phyloP scores from a whole-genome alignment of 2,797 vertebrate species.

The Loris lydekkerianus region DNA sequence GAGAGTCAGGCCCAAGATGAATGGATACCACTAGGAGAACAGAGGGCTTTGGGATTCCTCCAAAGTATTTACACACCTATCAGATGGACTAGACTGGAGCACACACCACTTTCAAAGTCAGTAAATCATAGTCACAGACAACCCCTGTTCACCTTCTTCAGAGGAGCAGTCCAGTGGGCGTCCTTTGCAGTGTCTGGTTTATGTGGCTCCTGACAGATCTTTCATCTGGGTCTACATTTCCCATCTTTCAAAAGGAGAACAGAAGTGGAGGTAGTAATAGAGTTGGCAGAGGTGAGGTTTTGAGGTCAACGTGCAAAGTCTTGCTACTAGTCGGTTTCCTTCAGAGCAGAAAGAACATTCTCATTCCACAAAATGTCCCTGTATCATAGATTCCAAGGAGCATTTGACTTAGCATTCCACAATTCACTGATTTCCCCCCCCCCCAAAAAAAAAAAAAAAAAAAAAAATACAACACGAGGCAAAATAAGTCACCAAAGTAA shows the following conservation, averaged over 20 bases:
- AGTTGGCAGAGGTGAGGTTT: constrained; percentile 50
- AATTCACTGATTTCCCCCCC: constrained; percentile 60
- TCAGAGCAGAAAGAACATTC: constrained; percentile 70
- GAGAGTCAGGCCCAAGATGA: constrained; percentile 41
- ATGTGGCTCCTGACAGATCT: neutral
- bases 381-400: constrained; percentile 48
- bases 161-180: neutral
- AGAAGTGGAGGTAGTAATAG: neutral
- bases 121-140: constrained; percentile 64
- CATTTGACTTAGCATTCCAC: constrained; percentile 76
- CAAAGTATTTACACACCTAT: neutral
- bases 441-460: constrained; percentile 36
- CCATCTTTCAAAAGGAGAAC: constrained; percentile 37
- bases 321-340: constrained; percentile 25
- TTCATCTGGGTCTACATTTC: constrained; percentile 45
- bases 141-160: constrained; percentile 62
- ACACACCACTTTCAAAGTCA: neutral
- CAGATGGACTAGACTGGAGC: neutral
- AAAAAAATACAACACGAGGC: constrained; percentile 43
- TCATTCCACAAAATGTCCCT: constrained; percentile 68
- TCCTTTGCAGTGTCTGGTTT: constrained; percentile 54
- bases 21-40: neutral
- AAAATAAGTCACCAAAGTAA: constrained; percentile 73
- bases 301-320: constrained; percentile 63
- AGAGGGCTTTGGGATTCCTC: neutral